These are phyloP conservation scores for Neoascia interrupta DNA, from an alignment of 2,888 invertebrate species.

Conservation along the genomic window DNA sequence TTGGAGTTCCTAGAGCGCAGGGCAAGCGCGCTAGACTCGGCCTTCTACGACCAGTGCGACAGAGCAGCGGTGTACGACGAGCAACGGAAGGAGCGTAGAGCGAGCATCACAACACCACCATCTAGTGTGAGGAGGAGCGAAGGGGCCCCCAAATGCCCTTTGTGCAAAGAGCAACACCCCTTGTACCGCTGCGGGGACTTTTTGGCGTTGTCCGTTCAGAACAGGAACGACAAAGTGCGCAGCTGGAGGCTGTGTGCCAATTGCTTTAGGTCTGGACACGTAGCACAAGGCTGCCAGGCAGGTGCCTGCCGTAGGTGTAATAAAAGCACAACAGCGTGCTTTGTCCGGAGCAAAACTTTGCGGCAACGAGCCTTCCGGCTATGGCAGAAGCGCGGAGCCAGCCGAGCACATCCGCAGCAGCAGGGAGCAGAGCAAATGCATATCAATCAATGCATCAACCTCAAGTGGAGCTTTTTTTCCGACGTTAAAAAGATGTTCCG, in stretches of 20 bases:
- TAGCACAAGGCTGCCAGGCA: background rate
- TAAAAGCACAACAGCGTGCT: background rate
- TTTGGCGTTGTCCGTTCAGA: background rate
- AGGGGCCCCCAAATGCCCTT: background rate
- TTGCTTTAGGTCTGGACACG: background rate
- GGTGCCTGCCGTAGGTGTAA: background rate
- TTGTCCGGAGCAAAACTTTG: background rate
- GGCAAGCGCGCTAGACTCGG: conserved; percentile 23
- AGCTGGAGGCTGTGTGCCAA: background rate
- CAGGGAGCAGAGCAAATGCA: background rate
- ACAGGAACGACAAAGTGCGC: background rate
- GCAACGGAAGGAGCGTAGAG: background rate
- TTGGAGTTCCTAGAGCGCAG: background rate
- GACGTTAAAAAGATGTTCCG: conserved; percentile 29
- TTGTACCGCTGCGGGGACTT: background rate
- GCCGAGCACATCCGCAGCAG: background rate
- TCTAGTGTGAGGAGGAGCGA: background rate
- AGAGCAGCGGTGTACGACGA: background rate
- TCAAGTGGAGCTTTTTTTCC: no score
- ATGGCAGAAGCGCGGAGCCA: background rate
- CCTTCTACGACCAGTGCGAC: background rate
- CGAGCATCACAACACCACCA: background rate
- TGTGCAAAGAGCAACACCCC: background rate
- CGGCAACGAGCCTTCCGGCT: background rate
- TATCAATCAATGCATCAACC: no score